Evolutionary conservation across 2,888 invertebrate species (phyloP), one percentile per base, ranked within the genome.

Genomic region (Aporophyla lueneburgensis): DNA sequence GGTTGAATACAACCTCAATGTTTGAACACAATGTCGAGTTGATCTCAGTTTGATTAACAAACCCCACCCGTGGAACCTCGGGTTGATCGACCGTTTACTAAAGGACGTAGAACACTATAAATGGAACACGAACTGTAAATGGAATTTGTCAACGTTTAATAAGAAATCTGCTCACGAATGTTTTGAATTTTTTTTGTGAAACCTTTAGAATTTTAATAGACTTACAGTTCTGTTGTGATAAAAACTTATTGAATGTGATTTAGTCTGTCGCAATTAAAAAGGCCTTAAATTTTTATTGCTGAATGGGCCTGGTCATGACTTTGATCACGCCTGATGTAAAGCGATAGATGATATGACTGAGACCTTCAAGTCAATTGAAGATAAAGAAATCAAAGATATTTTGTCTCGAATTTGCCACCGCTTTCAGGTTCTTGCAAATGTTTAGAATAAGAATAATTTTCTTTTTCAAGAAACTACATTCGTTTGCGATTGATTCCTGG

Each of bases 11-110:
- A 81, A 80, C 73, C 69, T 81, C 78, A 80, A 46, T 73, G 58
- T 74, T 71, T 51, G 66, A 63, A 73, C 78, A 83, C 85, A 84
- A 80, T 88, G 78, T 61, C 59, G 58, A 61, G 71, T 70, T 71
- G 78, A 78, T 73, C 76, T 80, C 80, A 65, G 80, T 77, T 86
- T 77, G 81, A 85, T 84, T 79, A 76, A 70, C 77, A 74, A 73
- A 80, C 84, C 88, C 74, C 76, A 65, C 81, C 87, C 73, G 66
- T 21, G 46, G 54, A 71, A 80, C 74, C 68, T 76, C 76, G 80
- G 75, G 84, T 84, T 85, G 86, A 83, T 81, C 61, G 71, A 87
- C 84, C 87, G 85, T 87, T 80, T 81, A 84, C 43, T 72, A 71
- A 54, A 71, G 40, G 21, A 76, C 76, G 66, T 58, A 68, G 51